Evolutionary conservation across 2,797 vertebrate species (phyloP), one percentile per base, ranked within the genome.

Genomic region (Toxotes lorentzi): DNA sequence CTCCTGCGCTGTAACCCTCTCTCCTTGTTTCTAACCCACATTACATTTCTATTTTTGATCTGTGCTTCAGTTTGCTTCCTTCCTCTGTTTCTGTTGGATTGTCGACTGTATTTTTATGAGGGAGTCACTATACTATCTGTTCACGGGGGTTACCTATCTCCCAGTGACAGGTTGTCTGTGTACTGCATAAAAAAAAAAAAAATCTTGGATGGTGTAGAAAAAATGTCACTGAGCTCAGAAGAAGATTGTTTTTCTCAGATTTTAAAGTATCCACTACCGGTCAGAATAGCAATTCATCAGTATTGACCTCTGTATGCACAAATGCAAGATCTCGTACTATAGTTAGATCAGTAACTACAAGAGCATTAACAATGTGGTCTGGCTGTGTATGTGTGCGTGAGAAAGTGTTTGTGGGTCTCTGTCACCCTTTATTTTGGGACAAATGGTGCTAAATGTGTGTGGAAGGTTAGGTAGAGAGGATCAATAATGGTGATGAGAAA

Each of bases 401-500:
- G 5, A n/a, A 7, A 5, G 17, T 32, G 24, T 51, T 4, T 71
- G 53, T 54, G 35, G 64, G 69, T 73, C 43, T 60, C 8, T 77
- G 67, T 64, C 69, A 78, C 51, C 68, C 68, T 76, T 14, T 67
- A 81, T 93, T 80, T 83, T 58, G 51, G 84, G n/a, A 80, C 47
- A 74, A 78, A 74, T n/a, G 13, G 35, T 32, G 53, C 61, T 78
- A 78, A 81, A 78, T 70, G 67, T 77, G 30, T 76, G 30, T 69
- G 53, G 69, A 74, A 78, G 76, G 72, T 65, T 68, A 83, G 60
- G 65, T 21, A 64, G 32, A 73, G 89, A 72, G 76, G 84, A 93
- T 91, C 90, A 92, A 93, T 93, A 85, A 68, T 53, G 76, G 68
- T 62, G 86, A 89, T 81, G 91, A 80, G 68, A 86, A 74, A 63